Base-by-base conservation (phyloP, 2,113 vertebrate species). In the Jaculus jaculus region DNA sequence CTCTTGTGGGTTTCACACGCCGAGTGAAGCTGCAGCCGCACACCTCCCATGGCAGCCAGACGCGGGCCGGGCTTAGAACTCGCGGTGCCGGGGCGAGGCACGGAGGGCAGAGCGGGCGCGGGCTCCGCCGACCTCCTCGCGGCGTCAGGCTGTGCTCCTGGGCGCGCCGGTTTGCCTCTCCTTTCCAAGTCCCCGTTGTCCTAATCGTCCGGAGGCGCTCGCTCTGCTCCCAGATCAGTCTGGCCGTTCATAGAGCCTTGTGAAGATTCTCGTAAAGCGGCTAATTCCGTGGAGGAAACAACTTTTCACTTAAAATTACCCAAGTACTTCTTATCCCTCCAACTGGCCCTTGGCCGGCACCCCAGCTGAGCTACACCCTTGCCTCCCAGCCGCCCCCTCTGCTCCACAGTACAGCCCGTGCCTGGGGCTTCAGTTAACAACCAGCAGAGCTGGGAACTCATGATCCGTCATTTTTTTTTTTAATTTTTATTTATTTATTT, bases 241-340 rank as follows among this genome's bases (percentile, higher is more conserved):
- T 24, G 81, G 51, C 28, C 51, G 24, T 37, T 73, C 23, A 8
- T n/a, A 66, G 82, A 84, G n/a, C 32, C 63, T 30, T 66, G 7
- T 51, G 30, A 18, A 47, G 61, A 21, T 93, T 63, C 1, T 39
- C 82, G 63, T 72, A 2, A 79, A 85, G 65, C 30, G 74, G n/a
- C 61, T 87, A 47, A 90, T 75, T 77, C n/a, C 85, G 85, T 75
- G 47, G 21, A 61, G 42, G 58, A 93, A 92, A 58, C 39, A 68
- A 71, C 60, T 84, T 81, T 93, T 72, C 82, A 89, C 21, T 92
- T 94, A 47, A 91, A 69, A 51, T 94, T 73, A 32, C 21, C 47
- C 5, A 71, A 24, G 26, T 12, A 8, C 37, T 54, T 87, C 39
- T 88, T 65, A 39, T 88, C 61, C 65, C 20, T 37, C 58, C 69